Percentiles rank a stretch among this genome's conserved stretches.
Conservation (phyloP, 2,888 invertebrate species). For the Micoletzkya japonica region DNA sequence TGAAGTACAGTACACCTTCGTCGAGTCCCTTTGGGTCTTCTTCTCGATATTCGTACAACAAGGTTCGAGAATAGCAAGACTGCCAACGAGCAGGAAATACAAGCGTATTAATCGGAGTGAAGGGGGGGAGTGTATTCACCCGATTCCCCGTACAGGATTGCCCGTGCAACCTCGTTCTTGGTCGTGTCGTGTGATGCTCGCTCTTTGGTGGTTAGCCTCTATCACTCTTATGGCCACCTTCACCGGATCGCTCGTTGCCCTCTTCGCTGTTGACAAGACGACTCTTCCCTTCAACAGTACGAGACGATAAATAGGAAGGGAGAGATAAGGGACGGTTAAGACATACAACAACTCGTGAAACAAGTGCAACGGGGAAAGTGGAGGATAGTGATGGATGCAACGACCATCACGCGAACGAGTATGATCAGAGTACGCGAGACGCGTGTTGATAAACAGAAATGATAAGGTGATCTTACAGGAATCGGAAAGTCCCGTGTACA, state of each 20-base stretch:
- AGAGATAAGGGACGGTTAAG: slow-evolving; percentile 28
- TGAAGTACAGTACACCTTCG: slow-evolving; percentile 40
- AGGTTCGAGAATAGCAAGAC: too few species aligned
- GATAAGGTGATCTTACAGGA: slow-evolving; percentile 30
- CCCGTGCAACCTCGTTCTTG: slow-evolving; percentile 51
- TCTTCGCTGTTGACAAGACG: slow-evolving; percentile 56
- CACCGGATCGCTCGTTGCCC: slow-evolving; percentile 59
- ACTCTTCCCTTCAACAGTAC: slow-evolving; percentile 51
- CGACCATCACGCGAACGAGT: slow-evolving; percentile 43
- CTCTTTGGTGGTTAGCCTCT: slow-evolving; percentile 56
- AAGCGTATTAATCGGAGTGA: too few species aligned
- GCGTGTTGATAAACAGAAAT: not conserved
- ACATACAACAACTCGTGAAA: slow-evolving; percentile 45
- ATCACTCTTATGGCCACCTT: slow-evolving; percentile 58
- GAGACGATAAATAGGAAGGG: not conserved
- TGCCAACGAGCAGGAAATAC: too few species aligned
- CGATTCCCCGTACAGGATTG: slow-evolving; percentile 52
- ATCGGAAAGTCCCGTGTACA: slow-evolving; percentile 37
- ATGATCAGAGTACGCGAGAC: slow-evolving; percentile 44
- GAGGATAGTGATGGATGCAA: slow-evolving; percentile 49
- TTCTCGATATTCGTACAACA: slow-evolving; percentile 56
- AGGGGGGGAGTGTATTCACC: too few species aligned
- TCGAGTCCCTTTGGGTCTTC: slow-evolving; percentile 53
- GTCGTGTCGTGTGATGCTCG: slow-evolving; percentile 55
- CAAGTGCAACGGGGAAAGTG: slow-evolving; percentile 44